These are phyloP conservation scores for Petrosia ficiformis DNA, from an alignment of 37 sponge, comb jelly and placozoan genomes.

Conservation along the genomic window DNA sequence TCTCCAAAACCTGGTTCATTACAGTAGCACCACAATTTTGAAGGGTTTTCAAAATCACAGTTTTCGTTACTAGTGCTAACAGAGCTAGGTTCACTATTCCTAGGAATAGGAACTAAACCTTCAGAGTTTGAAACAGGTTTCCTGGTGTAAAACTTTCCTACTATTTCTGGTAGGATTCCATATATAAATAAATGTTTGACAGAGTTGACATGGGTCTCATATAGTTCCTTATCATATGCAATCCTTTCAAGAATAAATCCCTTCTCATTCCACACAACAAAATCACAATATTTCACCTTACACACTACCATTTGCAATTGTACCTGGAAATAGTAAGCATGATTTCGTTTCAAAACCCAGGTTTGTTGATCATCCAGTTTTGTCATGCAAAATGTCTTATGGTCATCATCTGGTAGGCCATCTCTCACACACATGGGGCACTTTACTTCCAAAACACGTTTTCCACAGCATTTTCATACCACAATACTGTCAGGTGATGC, in stretches of 20 bases:
- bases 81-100: neutral
- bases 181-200: constrained; percentile 15
- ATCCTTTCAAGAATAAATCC: constrained; percentile 2
- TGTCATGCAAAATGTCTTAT: neutral
- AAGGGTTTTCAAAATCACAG: neutral
- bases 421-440: constrained; percentile 6
- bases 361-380: neutral
- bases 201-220: neutral
- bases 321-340: constrained; percentile 45
- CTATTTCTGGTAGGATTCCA: constrained; percentile 20
- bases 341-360: neutral
- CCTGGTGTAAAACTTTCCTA: constrained; percentile 19
- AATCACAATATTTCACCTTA: constrained; percentile 48
- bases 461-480: constrained; percentile 44
- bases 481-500: constrained; percentile 38
- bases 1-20: constrained; percentile 2
- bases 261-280: constrained; percentile 21
- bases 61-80: too few species aligned
- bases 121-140: neutral
- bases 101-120: neutral
- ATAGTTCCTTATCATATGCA: constrained; percentile 1
- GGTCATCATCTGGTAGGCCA: neutral
- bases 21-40: constrained; percentile 10
- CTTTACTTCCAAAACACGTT: constrained; percentile 15
- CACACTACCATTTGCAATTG: constrained; percentile 39